A percentile compares a stretch with the other conserved stretches of the same genome.
phyloP scores from a whole-genome alignment of 2,888 invertebrate species.

The Neoitamus cyanurus region DNA sequence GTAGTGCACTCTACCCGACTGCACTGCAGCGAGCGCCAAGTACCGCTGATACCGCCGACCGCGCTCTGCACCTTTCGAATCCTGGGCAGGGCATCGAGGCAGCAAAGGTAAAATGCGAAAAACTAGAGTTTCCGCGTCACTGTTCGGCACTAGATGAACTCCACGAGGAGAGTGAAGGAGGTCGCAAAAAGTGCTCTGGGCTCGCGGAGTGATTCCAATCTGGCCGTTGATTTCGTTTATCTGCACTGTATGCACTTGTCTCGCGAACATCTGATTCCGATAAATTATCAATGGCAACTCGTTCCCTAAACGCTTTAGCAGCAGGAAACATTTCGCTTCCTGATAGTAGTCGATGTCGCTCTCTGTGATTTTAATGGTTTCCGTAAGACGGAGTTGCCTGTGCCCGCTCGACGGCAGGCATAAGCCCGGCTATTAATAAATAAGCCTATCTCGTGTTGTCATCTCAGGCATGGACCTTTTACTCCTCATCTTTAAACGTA shows the following conservation, averaged over 20 bases:
- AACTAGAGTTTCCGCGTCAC: not conserved
- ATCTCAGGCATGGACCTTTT: not conserved
- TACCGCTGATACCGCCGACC: not conserved
- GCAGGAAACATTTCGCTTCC: conserved; percentile 34
- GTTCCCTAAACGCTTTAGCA: conserved; percentile 11
- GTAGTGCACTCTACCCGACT: not conserved
- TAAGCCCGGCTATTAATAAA: conserved; percentile 14
- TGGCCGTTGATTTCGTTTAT: conserved; percentile 10
- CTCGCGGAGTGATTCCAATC: conserved; percentile 5
- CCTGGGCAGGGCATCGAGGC: not conserved
- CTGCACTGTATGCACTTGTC: conserved; percentile 32
- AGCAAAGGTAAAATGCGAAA: not conserved
- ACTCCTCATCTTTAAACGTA: not conserved
- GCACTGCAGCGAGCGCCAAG: not conserved
- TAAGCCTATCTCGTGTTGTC: conserved; percentile 26
- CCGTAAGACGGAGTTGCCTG: not conserved
- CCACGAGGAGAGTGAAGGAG: not conserved
- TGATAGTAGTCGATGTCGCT: conserved; percentile 25
- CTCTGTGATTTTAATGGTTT: conserved; percentile 37
- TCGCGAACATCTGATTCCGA: conserved; percentile 12
- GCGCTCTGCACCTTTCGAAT: not conserved
- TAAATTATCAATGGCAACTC: conserved; percentile 29
- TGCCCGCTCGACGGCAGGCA: not conserved
- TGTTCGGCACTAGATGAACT: not conserved
- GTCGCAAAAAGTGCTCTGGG: not conserved